Base-by-base conservation (phyloP, 2,888 invertebrate species). In the Eilema griseolum region DNA sequence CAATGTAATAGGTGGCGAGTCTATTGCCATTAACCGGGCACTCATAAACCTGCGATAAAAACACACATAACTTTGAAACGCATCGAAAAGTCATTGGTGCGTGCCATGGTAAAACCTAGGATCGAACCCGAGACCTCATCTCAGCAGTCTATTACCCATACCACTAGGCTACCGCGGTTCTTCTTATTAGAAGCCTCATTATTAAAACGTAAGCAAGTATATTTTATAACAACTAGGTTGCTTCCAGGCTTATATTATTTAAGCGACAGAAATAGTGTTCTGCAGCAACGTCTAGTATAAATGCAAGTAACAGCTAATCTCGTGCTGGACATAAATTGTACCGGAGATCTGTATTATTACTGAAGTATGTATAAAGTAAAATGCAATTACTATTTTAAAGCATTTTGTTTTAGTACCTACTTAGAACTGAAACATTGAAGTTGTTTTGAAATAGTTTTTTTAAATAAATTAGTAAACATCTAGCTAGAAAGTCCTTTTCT, bases 291-390 rank as follows among this genome's bases (percentile, higher is more conserved):
- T 46, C 61, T 61, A 61, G 59, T 76, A 70, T 71, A 78, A 69
- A 74, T 79, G 61, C 57, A 74, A 61, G 20, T 61, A 57, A 33
- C 23, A 69, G 68, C 65, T 79, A 72, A 69, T 69, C 37, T 64
- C 37, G 41, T 20, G 7, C 26, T 1, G 66, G 26, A 37, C 26
- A 63, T 72, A 46, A 67, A 68, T 57, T 65, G n/a, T 60, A 12
- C 1, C 23, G 11, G 26, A 3, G 7, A 20, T 64, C 61, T 67
- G 69, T 68, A 69, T 73, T 76, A 67, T 66, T 66, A 26, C 59
- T n/a, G n/a, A n/a, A n/a, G n/a, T 57, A 31, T 14, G 26, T 20
- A 46, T 66, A 46, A 41, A 56, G 11, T 16, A 33, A 33, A 26
- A 28, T 14, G 3, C n/a, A 12, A 56, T 65, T 41, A 23, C 24